Evolutionary conservation across 2,888 invertebrate genomes (phyloP).

Genomic region (Leuctra nigra): DNA sequence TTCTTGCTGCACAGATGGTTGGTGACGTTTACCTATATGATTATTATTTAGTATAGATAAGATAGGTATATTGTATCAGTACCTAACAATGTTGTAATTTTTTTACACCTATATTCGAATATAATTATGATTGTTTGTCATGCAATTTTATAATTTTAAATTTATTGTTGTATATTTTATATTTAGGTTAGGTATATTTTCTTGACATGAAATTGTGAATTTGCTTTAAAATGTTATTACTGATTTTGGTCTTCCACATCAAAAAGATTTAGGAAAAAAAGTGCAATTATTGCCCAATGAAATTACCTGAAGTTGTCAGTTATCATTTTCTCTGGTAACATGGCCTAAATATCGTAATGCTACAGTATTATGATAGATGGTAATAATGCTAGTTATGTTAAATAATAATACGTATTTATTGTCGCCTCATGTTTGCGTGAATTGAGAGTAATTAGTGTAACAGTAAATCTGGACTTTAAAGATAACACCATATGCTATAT

Average conservation of each 20-base stretch:
- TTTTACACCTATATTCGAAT: neutral
- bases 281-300: conserved; percentile 21
- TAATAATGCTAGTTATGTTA: neutral
- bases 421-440: too few relatives aligned
- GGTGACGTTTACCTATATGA: neutral
- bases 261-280: conserved; percentile 10
- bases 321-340: conserved; percentile 18
- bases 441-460: too few relatives aligned
- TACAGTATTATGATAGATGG: conserved; percentile 24
- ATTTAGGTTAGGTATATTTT: too few relatives aligned
- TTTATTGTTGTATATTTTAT: too few relatives aligned
- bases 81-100: too few relatives aligned
- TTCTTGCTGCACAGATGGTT: too few relatives aligned
- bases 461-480: too few relatives aligned
- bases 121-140: neutral
- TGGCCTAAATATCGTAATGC: conserved; percentile 25
- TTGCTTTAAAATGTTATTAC: neutral
- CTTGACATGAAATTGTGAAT: too few relatives aligned
- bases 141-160: neutral
- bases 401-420: neutral
- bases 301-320: neutral
- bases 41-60: neutral
- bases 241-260: conserved; percentile 24
- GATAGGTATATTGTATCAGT: too few relatives aligned
- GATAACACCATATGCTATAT: too few relatives aligned